Conservation (phyloP, 2,113 vertebrate genomes). For the Arizona elegans region DNA sequence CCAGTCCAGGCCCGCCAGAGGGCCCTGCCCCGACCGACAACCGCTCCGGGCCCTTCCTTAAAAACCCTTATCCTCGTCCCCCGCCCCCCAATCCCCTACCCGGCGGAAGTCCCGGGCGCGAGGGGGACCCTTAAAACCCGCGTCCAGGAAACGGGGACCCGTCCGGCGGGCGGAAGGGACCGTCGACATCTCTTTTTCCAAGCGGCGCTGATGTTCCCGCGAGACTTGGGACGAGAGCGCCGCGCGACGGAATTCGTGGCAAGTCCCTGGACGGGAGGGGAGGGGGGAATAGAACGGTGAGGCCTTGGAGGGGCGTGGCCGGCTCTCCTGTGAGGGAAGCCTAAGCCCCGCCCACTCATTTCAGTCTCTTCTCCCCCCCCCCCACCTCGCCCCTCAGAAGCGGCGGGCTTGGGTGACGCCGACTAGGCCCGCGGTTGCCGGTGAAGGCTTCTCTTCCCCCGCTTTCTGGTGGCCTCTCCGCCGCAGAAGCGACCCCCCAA, state of each 20-base stretch:
- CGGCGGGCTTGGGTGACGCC: background rate
- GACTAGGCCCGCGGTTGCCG: background rate
- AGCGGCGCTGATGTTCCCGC: background rate
- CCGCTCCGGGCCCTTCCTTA: background rate
- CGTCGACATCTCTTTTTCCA: background rate
- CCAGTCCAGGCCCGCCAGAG: background rate
- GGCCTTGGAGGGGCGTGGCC: background rate
- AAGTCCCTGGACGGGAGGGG: background rate
- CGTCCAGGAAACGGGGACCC: background rate
- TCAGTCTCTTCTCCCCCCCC: background rate
- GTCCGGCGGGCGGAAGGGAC: background rate
- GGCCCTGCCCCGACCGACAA: background rate
- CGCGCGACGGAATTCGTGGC: background rate
- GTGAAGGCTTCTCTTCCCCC: background rate
- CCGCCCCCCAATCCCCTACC: background rate
- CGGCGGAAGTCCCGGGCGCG: background rate
- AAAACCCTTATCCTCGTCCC: background rate
- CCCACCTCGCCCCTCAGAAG: too few species aligned
- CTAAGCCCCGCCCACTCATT: background rate
- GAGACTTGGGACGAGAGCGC: background rate
- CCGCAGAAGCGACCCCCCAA: background rate
- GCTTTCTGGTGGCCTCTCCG: background rate
- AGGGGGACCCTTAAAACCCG: background rate
- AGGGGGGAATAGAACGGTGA: background rate
- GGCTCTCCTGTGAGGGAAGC: background rate